phyloP scores from a whole-genome alignment of 2,888 invertebrate genomes.

The Bellardia pandia region DNA sequence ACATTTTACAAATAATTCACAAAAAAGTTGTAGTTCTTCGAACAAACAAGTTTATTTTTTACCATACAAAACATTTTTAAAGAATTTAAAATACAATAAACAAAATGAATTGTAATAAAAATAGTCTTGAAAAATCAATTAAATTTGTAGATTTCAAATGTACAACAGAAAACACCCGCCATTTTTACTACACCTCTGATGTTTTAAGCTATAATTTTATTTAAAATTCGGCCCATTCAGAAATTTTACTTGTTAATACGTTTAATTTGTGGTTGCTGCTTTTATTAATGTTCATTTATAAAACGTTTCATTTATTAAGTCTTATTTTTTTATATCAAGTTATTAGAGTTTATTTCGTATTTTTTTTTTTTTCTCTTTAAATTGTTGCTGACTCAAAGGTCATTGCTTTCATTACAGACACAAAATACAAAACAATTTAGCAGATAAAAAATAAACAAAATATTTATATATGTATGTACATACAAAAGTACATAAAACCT shows the following conservation, averaged over 20 bases:
- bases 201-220: neutral
- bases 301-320: constrained; percentile 41
- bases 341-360: constrained; percentile 22
- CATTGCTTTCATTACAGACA: constrained; percentile 66
- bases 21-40: too few relatives aligned
- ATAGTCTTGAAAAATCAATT: too few relatives aligned
- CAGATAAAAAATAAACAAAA: constrained; percentile 21
- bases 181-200: neutral
- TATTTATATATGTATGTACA: constrained; percentile 4
- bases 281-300: constrained; percentile 36
- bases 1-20: too few relatives aligned
- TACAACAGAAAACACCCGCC: neutral
- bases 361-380: constrained; percentile 56
- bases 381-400: constrained; percentile 69
- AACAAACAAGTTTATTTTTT: too few relatives aligned
- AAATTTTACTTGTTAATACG: neutral
- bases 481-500: neutral
- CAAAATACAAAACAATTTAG: constrained; percentile 30
- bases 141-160: too few relatives aligned
- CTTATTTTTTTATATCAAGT: constrained; percentile 40
- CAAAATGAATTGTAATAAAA: too few relatives aligned
- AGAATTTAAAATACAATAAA: too few relatives aligned
- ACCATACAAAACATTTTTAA: too few relatives aligned
- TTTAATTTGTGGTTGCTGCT: neutral
- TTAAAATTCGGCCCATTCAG: constrained; percentile 25